Evolutionary conservation across 2,888 invertebrate genomes (phyloP).

Genomic region (Thera britannica): DNA sequence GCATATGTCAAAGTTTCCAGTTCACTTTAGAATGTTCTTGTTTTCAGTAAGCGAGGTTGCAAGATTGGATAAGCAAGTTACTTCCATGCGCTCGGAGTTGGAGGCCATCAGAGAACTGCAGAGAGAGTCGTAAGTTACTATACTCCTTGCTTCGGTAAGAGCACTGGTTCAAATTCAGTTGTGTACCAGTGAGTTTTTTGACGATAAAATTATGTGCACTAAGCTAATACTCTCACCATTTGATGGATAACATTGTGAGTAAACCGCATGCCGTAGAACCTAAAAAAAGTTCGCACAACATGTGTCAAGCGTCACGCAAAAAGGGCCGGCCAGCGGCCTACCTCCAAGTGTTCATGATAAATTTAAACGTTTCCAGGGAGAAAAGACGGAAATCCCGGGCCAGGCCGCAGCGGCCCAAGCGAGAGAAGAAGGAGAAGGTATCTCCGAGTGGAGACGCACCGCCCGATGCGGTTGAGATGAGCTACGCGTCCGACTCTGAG

Average conservation of each 20-base stretch:
- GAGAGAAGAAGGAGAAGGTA: constrained; percentile 47
- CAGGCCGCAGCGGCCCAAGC: constrained; percentile 49
- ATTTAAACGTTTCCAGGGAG: constrained; percentile 49
- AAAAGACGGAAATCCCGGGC: constrained; percentile 62
- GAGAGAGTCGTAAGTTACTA: constrained; percentile 64
- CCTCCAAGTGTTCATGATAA: not conserved
- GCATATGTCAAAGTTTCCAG: too few relatives aligned
- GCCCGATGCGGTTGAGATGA: constrained; percentile 55
- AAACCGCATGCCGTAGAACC: too few relatives aligned
- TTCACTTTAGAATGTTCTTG: not conserved
- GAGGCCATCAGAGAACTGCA: constrained; percentile 75
- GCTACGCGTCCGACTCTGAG: constrained; percentile 73
- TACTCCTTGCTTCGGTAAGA: too few relatives aligned
- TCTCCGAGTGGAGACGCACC: constrained; percentile 30
- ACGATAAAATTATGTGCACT: too few relatives aligned
- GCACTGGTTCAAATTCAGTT: too few relatives aligned
- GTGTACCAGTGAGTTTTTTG: too few relatives aligned
- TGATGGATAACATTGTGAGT: too few relatives aligned
- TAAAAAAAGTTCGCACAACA: too few relatives aligned
- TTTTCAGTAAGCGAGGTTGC: constrained; percentile 75
- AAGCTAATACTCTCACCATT: too few relatives aligned
- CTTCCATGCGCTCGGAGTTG: constrained; percentile 73
- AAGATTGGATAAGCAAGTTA: constrained; percentile 71
- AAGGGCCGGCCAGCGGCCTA: too few relatives aligned
- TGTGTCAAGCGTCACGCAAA: too few relatives aligned